Conservation (phyloP, 1,140 invertebrate species). For the Neoseiulus cucumeris region DNA sequence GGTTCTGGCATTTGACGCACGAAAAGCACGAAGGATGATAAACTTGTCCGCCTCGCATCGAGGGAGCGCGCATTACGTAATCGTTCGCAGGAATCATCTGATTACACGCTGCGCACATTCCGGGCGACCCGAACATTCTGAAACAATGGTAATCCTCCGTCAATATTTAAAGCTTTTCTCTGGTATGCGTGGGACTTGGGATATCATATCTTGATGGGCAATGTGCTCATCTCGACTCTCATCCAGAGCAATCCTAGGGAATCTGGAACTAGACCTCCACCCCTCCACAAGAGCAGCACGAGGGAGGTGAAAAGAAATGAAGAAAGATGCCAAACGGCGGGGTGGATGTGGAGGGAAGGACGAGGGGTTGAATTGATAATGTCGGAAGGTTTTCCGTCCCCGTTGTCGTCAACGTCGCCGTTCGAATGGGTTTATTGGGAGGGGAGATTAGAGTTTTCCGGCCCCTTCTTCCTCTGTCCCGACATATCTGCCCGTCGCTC, state of each 20-base stretch:
- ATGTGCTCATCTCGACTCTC: background rate
- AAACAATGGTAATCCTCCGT: constrained; percentile 22
- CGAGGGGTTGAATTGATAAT: constrained; percentile 18
- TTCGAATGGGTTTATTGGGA: too few relatives aligned
- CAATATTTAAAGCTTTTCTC: constrained; percentile 17
- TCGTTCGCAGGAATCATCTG: constrained; percentile 73
- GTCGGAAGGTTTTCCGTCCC: constrained; percentile 13
- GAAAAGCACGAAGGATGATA: constrained; percentile 86
- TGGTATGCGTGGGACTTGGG: background rate
- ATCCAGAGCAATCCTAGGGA: background rate
- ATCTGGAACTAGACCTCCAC: background rate
- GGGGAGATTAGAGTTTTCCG: too few relatives aligned
- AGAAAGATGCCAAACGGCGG: too few relatives aligned
- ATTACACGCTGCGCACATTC: constrained; percentile 64
- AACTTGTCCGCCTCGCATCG: constrained; percentile 35
- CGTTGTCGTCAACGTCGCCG: background rate
- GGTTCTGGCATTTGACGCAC: constrained; percentile 68
- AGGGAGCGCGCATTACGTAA: constrained; percentile 52
- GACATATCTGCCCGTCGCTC: too few relatives aligned
- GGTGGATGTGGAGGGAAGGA: too few relatives aligned
- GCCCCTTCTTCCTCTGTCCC: too few relatives aligned
- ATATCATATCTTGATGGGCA: background rate
- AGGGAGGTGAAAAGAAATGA: too few relatives aligned
- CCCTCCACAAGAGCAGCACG: too few relatives aligned
- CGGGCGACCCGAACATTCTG: constrained; percentile 70